Percentiles rank a stretch among this genome's conserved stretches.
Conservation (phyloP, 2,113 vertebrate species). For the Holacanthus passer region DNA sequence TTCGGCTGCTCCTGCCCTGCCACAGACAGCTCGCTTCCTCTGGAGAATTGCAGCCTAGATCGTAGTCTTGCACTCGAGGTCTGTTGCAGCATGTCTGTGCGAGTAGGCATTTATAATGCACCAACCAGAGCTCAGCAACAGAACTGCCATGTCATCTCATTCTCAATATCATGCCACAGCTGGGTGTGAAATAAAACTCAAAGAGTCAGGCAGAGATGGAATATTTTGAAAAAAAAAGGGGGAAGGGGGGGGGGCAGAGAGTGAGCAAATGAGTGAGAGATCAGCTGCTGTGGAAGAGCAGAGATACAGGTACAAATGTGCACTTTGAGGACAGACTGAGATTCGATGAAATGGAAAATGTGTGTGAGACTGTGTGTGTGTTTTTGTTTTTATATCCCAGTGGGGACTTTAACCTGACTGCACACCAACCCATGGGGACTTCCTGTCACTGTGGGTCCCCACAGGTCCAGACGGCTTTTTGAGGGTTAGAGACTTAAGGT, state of each 20-base stretch:
- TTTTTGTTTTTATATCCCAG: too few species aligned
- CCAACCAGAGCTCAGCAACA: slow-evolving; percentile 48
- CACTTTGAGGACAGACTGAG: slow-evolving; percentile 23
- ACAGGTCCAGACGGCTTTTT: too few species aligned
- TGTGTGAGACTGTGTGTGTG: slow-evolving; percentile 1
- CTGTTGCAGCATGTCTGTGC: slow-evolving; percentile 48
- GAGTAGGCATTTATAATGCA: slow-evolving; percentile 65
- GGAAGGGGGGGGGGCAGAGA: not conserved
- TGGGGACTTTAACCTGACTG: too few species aligned
- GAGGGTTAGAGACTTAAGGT: too few species aligned
- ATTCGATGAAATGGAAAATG: slow-evolving; percentile 36
- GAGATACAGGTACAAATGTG: slow-evolving; percentile 45
- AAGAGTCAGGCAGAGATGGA: slow-evolving; percentile 15
- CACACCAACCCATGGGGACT: too few species aligned
- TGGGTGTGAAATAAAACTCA: slow-evolving; percentile 51
- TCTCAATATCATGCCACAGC: slow-evolving; percentile 51
- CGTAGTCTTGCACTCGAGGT: slow-evolving; percentile 38
- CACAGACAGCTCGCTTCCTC: slow-evolving; percentile 60
- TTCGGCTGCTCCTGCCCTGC: slow-evolving; percentile 35
- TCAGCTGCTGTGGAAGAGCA: slow-evolving; percentile 15
- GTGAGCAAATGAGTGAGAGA: slow-evolving; percentile 49
- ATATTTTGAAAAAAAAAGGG: not conserved
- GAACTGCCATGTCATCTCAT: slow-evolving; percentile 69
- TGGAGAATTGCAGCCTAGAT: slow-evolving; percentile 48
- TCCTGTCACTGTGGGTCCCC: too few species aligned